These are phyloP conservation scores for Pseudotriccus pelzelni DNA, from an alignment of 2,797 vertebrate genomes.

Conservation along the genomic window DNA sequence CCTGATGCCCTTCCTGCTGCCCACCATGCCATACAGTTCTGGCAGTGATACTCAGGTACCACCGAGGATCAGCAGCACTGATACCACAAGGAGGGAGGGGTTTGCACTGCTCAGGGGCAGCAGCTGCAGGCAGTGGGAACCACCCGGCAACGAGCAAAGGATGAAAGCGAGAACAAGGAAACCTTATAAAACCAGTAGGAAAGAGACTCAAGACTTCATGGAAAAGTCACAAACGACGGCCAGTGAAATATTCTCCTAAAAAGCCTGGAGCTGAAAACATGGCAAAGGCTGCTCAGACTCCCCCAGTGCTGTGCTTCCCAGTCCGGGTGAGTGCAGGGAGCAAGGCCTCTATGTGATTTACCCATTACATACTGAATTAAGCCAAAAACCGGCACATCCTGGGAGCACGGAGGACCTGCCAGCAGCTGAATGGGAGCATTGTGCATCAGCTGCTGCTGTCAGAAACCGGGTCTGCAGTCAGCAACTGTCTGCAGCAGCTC, in stretches of 20 bases:
- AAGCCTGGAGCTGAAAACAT: background rate
- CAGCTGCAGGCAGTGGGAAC: background rate
- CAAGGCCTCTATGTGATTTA: background rate
- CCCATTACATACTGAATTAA: conserved; percentile 25
- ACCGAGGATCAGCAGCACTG: background rate
- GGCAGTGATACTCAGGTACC: background rate
- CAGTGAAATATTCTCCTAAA: background rate
- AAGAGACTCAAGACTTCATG: background rate
- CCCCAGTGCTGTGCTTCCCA: fast-evolving
- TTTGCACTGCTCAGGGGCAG: background rate
- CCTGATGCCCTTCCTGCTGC: background rate
- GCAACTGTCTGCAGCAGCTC: background rate
- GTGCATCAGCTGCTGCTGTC: conserved; percentile 62
- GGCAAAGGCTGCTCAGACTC: background rate
- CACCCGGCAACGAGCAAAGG: background rate
- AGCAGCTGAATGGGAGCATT: conserved; percentile 50
- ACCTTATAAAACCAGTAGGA: background rate
- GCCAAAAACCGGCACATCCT: background rate
- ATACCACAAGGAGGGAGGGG: background rate
- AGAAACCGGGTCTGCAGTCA: background rate
- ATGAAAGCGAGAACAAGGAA: background rate
- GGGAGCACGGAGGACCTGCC: conserved; percentile 14
- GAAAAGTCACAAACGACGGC: background rate
- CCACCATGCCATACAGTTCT: fast-evolving
- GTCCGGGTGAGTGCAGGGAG: background rate